Conservation (phyloP, 2,888 invertebrate genomes). For the Rhamphomyia laevipes region DNA sequence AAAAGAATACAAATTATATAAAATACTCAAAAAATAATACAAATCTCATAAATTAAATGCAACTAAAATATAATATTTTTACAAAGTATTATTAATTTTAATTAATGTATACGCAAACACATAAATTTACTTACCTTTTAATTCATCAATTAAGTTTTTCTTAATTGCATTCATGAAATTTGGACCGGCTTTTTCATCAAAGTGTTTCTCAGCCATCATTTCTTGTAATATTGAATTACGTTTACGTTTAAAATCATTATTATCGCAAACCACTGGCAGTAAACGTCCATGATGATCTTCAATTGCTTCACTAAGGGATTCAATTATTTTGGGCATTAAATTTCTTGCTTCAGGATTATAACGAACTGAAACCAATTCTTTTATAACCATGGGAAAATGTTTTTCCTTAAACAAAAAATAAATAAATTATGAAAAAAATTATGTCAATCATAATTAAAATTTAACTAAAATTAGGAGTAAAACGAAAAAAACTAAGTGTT, state of each 20-base stretch:
- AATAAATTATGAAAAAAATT: too few species aligned
- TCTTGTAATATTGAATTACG: conserved; percentile 49
- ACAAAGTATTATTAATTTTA: too few species aligned
- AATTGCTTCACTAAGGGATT: conserved; percentile 51
- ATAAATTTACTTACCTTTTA: background rate
- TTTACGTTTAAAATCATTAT: conserved; percentile 55
- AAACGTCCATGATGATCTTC: conserved; percentile 63
- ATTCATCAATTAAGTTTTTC: conserved; percentile 27
- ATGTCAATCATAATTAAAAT: too few species aligned
- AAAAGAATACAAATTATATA: too few species aligned
- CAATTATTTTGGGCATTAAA: conserved; percentile 39
- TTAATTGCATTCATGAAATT: conserved; percentile 43
- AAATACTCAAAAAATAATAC: too few species aligned
- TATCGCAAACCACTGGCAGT: conserved; percentile 52
- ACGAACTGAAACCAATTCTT: conserved; percentile 48
- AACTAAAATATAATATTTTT: too few species aligned
- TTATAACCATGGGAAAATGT: conserved; percentile 44
- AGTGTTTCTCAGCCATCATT: conserved; percentile 55
- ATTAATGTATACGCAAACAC: too few species aligned
- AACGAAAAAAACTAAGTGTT: too few species aligned
- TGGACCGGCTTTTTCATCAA: conserved; percentile 44
- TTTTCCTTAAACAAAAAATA: conserved; percentile 24
- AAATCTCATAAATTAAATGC: too few species aligned
- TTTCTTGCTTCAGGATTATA: conserved; percentile 46
- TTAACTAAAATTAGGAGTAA: too few species aligned